phyloP scores from a whole-genome alignment of 2,888 invertebrate genomes.

The Thymelicus sylvestris region DNA sequence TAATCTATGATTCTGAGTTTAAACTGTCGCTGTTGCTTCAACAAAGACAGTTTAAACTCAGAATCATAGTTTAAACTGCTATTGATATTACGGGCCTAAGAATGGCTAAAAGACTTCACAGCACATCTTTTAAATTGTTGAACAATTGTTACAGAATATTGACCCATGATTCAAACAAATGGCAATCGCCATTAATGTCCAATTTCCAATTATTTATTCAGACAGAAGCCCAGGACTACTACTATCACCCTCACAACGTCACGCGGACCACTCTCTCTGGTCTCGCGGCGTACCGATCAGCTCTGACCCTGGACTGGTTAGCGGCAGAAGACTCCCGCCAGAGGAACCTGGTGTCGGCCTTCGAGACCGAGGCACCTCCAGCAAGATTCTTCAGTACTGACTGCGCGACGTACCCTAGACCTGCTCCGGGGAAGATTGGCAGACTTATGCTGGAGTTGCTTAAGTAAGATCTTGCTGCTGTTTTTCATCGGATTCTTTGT shows the following conservation, averaged over 20 bases:
- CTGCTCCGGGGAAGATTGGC: constrained; percentile 67
- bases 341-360: constrained; percentile 63
- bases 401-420: constrained; percentile 62
- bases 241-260: constrained; percentile 56
- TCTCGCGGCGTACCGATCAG: constrained; percentile 67
- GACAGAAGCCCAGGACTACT: constrained; percentile 48
- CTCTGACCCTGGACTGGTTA: constrained; percentile 70
- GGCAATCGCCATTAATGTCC: too few relatives aligned
- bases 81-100: too few relatives aligned
- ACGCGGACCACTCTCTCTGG: constrained; percentile 58
- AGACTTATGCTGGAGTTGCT: constrained; percentile 69
- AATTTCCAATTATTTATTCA: background rate
- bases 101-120: too few relatives aligned
- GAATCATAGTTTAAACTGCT: too few relatives aligned
- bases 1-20: too few relatives aligned
- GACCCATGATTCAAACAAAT: too few relatives aligned
- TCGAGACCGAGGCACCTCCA: constrained; percentile 59
- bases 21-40: too few relatives aligned
- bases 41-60: too few relatives aligned
- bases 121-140: too few relatives aligned
- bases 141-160: too few relatives aligned
- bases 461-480: constrained; percentile 52
- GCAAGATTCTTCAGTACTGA: constrained; percentile 56
- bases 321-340: constrained; percentile 68
- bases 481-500: background rate